These are phyloP conservation scores for Orthosia cruda DNA, from an alignment of 2,888 invertebrate genomes.

Conservation along the genomic window DNA sequence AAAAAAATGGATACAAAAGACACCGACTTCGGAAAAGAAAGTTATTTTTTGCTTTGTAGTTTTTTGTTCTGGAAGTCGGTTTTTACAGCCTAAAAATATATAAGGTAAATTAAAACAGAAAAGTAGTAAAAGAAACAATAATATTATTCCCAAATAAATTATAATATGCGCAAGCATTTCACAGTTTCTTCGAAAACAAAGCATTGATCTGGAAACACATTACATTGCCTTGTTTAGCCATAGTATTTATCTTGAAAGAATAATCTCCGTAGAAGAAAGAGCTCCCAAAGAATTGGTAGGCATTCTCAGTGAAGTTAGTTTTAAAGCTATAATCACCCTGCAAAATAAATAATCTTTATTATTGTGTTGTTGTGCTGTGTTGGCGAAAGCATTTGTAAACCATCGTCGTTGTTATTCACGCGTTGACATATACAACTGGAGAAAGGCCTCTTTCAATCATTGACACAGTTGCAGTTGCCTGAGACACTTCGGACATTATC, in stretches of 20 bases:
- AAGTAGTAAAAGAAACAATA: neutral
- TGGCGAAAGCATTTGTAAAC: too few species aligned
- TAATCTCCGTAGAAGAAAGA: slow-evolving; percentile 64
- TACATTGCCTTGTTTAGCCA: slow-evolving; percentile 58
- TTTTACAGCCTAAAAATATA: neutral
- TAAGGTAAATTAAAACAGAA: neutral
- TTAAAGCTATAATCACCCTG: slow-evolving; percentile 46
- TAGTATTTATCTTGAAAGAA: slow-evolving; percentile 39
- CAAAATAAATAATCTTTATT: slow-evolving; percentile 31
- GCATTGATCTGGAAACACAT: slow-evolving; percentile 39
- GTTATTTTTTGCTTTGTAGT: too few species aligned
- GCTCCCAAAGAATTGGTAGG: slow-evolving; percentile 43
- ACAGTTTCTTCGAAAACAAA: slow-evolving; percentile 46
- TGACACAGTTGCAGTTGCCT: too few species aligned
- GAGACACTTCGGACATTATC: too few species aligned
- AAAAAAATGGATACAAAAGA: too few species aligned
- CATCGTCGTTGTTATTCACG: too few species aligned
- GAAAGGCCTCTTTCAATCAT: too few species aligned
- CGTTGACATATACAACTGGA: too few species aligned
- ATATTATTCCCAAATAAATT: neutral
- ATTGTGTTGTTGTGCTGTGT: too few species aligned
- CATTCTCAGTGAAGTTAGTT: slow-evolving; percentile 39
- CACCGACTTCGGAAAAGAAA: too few species aligned
- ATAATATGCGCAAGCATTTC: neutral
- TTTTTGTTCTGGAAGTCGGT: too few species aligned